phyloP scores from a whole-genome alignment of 2,113 vertebrate species.

The Probosciger aterrimus region DNA sequence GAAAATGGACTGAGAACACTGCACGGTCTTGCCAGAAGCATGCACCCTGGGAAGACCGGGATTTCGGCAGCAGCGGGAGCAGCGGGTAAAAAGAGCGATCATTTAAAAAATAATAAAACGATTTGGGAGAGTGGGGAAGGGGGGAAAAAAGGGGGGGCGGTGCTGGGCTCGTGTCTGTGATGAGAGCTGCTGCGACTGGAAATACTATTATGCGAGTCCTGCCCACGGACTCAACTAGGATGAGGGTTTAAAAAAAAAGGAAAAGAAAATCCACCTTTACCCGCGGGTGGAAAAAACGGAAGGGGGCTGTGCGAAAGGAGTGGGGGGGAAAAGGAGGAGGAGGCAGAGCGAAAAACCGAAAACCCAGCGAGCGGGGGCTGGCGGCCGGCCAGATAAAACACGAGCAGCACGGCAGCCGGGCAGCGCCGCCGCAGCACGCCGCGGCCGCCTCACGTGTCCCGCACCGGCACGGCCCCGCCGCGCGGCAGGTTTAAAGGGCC shows the following conservation, averaged over 20 bases:
- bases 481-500: conserved; percentile 73
- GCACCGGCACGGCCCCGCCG: conserved; percentile 62
- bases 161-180: conserved; percentile 15
- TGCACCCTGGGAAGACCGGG: conserved; percentile 57
- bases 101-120: conserved; percentile 42
- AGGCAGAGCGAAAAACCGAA: neutral
- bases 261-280: conserved; percentile 71
- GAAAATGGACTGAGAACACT: conserved; percentile 56
- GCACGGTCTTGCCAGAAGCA: conserved; percentile 56
- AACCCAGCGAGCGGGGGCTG: conserved; percentile 61
- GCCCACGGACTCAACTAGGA: conserved; percentile 70
- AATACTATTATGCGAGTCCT: conserved; percentile 72
- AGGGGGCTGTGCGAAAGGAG: neutral
- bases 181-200: conserved; percentile 56
- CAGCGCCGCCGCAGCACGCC: conserved; percentile 65
- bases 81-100: conserved; percentile 35
- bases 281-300: conserved; percentile 70
- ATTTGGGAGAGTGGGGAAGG: conserved; percentile 15
- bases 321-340: neutral
- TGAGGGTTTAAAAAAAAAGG: neutral
- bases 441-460: conserved; percentile 78
- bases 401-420: conserved; percentile 74
- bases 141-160: neutral
- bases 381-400: conserved; percentile 77
- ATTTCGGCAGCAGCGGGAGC: conserved; percentile 64